These are phyloP conservation scores for Chironomus tentans DNA, from an alignment of 2,888 invertebrate genomes.

Conservation along the genomic window DNA sequence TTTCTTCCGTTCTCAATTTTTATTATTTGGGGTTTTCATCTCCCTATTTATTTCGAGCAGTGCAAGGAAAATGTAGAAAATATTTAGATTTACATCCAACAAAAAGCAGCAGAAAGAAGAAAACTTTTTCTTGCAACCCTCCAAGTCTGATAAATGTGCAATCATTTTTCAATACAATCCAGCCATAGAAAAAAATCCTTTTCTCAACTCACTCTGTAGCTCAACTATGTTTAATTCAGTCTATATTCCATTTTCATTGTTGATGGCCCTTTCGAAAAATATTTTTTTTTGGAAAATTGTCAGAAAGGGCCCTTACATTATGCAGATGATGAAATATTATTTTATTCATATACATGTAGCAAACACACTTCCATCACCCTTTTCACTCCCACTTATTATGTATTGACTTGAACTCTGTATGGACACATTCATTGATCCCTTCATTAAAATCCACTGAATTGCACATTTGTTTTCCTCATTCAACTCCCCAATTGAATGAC, in stretches of 20 bases:
- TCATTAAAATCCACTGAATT: constrained; percentile 12
- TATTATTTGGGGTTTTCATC: neutral
- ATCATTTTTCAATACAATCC: constrained; percentile 12
- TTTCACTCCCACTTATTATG: neutral
- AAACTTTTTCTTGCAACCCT: neutral
- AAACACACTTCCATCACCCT: neutral
- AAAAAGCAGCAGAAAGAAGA: too few relatives aligned
- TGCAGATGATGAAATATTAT: neutral
- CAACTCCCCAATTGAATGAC: neutral
- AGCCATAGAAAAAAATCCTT: neutral
- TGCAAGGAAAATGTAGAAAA: neutral
- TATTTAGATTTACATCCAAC: neutral
- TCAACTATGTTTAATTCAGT: neutral
- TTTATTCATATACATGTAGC: neutral
- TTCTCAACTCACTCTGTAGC: neutral
- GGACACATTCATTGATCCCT: neutral
- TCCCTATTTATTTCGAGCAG: neutral
- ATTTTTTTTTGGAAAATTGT: too few relatives aligned
- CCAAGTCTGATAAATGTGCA: constrained; percentile 18
- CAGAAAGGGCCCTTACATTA: too few relatives aligned
- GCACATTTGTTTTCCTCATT: neutral
- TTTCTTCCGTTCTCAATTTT: neutral
- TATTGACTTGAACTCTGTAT: neutral
- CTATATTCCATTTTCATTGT: too few relatives aligned
- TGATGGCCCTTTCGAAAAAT: too few relatives aligned